Base-by-base conservation (phyloP, 2,113 vertebrate species). In the Mus spicilegus region DNA sequence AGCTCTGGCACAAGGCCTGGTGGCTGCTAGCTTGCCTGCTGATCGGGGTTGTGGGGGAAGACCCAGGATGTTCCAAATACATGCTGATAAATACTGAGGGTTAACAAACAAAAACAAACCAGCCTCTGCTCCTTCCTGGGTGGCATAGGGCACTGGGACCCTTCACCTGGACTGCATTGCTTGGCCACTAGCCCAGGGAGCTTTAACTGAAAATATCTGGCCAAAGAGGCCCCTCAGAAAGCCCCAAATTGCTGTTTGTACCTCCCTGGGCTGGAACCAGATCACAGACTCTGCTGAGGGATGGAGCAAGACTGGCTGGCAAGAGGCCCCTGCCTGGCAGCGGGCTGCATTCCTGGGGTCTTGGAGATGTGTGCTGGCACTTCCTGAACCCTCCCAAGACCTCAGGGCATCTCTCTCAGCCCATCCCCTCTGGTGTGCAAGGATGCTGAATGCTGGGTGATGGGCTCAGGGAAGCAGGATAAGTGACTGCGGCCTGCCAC, bases 251-350 rank as follows among this genome's bases (percentile, higher is more conserved):
- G 94, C 88, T 73, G 61, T 84, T 93, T 93, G 91, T 54, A 39
- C 87, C 58, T 95, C 81, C 91, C 42, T 58, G 39, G 58, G 61
- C 73, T 80, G 92, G 94, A 89, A 91, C 54, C 30, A 39, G 92
- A 76, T 69, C 92, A 51, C 78, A 10, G 75, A 61, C 65, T 78
- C 49, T 1, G 58, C 24, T 56, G 28, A 69, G 63, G 84, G 49
- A 22, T 49, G 73, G 72, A 42, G 73, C 10, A 4, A 36, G n/a
- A 26, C 54, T 42, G 49, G 36, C 69, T 87, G 90, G 75, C 24
- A 1, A 7, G 67, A 75, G 33, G 92, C 78, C 89, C 26, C 86
- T 8, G 72, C 65, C 69, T 46, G 89, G 42, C 30, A 80, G 84
- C 33, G 0, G 78, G 58, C 58, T 30, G 49, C 51, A 20, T 56